Conservation (phyloP, 2,888 invertebrate genomes). For the Cistogaster globosa region DNA sequence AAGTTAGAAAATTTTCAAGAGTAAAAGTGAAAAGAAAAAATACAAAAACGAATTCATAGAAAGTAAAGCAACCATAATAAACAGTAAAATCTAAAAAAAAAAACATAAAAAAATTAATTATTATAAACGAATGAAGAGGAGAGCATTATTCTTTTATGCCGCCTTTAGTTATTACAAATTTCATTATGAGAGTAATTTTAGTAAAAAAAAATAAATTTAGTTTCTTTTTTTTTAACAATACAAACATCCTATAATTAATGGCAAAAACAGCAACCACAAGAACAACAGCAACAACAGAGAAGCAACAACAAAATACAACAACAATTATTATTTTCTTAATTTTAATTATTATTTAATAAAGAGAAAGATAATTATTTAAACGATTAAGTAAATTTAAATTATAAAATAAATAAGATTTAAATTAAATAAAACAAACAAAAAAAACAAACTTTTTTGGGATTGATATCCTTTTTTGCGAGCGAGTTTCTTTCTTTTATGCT, state of each 20-base stretch:
- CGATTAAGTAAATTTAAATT: conserved; percentile 83
- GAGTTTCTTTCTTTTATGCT: not conserved
- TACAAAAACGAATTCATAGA: conserved; percentile 37
- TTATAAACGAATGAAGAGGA: conserved; percentile 65
- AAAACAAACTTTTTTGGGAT: no score
- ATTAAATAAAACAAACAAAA: conserved; percentile 74
- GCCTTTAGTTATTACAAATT: conserved; percentile 67
- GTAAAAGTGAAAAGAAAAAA: conserved; percentile 21
- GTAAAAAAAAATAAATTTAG: conserved; percentile 58
- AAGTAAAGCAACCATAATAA: conserved; percentile 56
- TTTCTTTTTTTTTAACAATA: conserved; percentile 49
- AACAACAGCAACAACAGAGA: conserved; percentile 70
- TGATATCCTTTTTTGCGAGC: not conserved
- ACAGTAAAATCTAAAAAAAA: conserved; percentile 6
- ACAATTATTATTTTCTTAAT: conserved; percentile 81
- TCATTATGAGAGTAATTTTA: conserved; percentile 55
- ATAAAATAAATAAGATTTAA: conserved; percentile 81
- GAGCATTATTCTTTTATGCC: conserved; percentile 71
- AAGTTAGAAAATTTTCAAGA: conserved; percentile 29
- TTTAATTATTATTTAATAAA: conserved; percentile 82
- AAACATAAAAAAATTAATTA: conserved; percentile 44
- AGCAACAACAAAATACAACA: conserved; percentile 74
- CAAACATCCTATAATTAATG: conserved; percentile 60
- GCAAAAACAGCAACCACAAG: conserved; percentile 71
- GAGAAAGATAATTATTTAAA: conserved; percentile 83